Evolutionary conservation across 2,797 vertebrate species (phyloP).

Genomic region (Geotrypetes seraphini): DNA sequence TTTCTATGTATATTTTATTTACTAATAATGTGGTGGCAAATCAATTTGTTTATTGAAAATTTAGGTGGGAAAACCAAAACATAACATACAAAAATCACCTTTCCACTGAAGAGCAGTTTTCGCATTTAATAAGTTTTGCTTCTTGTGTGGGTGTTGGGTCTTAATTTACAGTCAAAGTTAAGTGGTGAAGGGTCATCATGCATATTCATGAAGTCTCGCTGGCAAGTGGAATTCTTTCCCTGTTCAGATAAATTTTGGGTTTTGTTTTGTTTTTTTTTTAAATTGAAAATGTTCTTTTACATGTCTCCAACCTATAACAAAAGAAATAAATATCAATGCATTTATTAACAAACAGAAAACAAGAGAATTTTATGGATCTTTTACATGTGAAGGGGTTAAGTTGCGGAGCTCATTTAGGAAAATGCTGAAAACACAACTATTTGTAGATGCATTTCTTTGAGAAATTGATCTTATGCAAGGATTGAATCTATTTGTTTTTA

Average conservation of each 20-base stretch:
- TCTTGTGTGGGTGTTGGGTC: not conserved
- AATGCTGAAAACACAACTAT: too few relatives aligned
- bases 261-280: too few relatives aligned
- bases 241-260: slow-evolving; percentile 28
- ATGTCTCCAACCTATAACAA: slow-evolving; percentile 47
- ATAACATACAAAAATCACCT: slow-evolving; percentile 16
- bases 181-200: too few relatives aligned
- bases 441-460: too few relatives aligned
- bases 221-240: slow-evolving; percentile 20
- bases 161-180: slow-evolving; percentile 19
- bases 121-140: slow-evolving; percentile 14
- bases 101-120: slow-evolving; percentile 9
- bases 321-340: slow-evolving; percentile 29
- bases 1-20: not conserved
- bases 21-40: slow-evolving; percentile 36
- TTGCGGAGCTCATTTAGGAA: too few relatives aligned
- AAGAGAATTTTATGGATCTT: not conserved
- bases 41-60: slow-evolving; percentile 47
- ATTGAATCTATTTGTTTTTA: too few relatives aligned
- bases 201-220: slow-evolving; percentile 7
- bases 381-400: too few relatives aligned
- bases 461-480: too few relatives aligned
- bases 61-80: slow-evolving; percentile 31
- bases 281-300: slow-evolving; percentile 32
- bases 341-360: slow-evolving; percentile 7